A percentile compares a stretch with the other conserved stretches of the same genome.
These are phyloP conservation scores for Papilio xuthus DNA, from an alignment of 1,140 invertebrate species.

Conservation along the genomic window DNA sequence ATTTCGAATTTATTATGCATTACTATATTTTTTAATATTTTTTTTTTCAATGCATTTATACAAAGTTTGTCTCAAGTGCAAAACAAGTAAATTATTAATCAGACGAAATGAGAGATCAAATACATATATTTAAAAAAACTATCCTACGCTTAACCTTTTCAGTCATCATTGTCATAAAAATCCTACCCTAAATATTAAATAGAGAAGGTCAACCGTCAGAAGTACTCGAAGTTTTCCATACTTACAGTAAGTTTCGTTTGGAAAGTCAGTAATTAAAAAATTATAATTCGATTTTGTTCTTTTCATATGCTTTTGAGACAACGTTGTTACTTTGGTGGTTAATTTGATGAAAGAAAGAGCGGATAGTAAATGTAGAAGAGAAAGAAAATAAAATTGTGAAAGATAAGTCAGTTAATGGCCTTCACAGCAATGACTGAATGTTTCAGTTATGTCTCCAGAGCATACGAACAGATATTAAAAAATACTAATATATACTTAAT, in stretches of 20 bases:
- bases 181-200: neutral
- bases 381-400: neutral
- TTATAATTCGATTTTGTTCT: neutral
- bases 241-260: neutral
- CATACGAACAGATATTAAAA: neutral
- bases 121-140: neutral
- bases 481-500: neutral
- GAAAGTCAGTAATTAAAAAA: neutral
- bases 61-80: neutral
- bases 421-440: neutral
- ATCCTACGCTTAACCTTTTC: neutral
- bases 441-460: neutral
- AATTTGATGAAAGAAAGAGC: neutral
- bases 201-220: neutral
- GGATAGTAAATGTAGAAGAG: neutral
- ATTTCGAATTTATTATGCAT: neutral
- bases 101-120: constrained; percentile 22
- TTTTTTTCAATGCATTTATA: neutral
- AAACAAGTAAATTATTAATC: constrained; percentile 7
- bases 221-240: neutral
- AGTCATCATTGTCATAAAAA: constrained; percentile 12
- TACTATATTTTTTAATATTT: neutral
- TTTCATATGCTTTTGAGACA: neutral
- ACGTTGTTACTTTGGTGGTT: neutral
- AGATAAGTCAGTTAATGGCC: neutral